Evolutionary conservation across 2,113 vertebrate species (phyloP), one percentile per base, ranked within the genome.

Genomic region (Callocephalon fimbriatum): DNA sequence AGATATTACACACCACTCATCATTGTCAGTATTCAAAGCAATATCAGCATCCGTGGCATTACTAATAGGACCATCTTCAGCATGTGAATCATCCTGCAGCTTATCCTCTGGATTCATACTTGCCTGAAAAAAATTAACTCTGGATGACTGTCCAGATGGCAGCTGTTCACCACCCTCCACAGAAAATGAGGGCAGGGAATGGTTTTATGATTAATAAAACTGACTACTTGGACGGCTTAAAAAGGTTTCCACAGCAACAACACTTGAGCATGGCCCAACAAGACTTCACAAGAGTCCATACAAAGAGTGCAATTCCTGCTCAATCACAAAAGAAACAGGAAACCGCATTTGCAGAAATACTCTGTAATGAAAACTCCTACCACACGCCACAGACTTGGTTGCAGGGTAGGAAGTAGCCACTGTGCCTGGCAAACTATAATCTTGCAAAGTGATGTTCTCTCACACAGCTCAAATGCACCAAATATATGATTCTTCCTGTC

Each of bases 1-100:
- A 93, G 80, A 94, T 89, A 93, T 92, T 93, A 97, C 95, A 95
- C 62, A 94, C 95, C 61, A 97, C 96, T 96, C 94, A 95, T 96
- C 94, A 95, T 79, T 95, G 96, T 97, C 96, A 95, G 76, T 14
- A 91, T 78, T 62, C 78, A 56, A 67, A 87, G 91, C 95, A 84
- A 35, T 73, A 87, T 81, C 94, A 92, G 93, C 88, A 90, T 47
- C 90, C 48, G 15, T 65, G 50, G 74, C 67, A 19, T 44, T 84
- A 68, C 75, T 95, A 94, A 93, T 76, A 89, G 51, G 76, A 48
- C 82, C 1, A 0, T 51, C 65, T 53, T 44, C 83, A 81, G 65
- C 79, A 42, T 35, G 27, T 56, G 86, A 91, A 94, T 95, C 83
- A 65, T 21, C 58, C 66, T 65, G 61, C 40, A 58, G 56, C 48